Conservation (phyloP, 2,888 invertebrate genomes). For the Mimachlamys varia region DNA sequence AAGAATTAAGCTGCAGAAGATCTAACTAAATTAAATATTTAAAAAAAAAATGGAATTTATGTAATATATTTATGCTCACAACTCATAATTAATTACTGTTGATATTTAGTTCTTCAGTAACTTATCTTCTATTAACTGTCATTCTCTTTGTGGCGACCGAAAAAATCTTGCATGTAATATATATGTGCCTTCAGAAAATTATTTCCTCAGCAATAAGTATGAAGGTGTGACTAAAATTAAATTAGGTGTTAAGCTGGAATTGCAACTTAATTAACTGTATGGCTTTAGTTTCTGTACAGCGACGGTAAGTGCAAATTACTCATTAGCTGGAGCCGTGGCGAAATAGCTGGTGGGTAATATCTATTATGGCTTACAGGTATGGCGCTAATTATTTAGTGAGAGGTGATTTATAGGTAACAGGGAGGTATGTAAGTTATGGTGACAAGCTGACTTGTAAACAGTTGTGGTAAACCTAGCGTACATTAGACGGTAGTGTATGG, state of each 20-base stretch:
- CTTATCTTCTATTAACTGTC: too few relatives aligned
- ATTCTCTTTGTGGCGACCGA: too few relatives aligned
- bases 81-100: background rate
- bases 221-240: background rate
- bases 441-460: constrained; percentile 14
- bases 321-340: background rate
- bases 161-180: too few relatives aligned
- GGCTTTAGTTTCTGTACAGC: background rate
- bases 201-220: background rate
- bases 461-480: background rate
- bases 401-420: constrained; percentile 18
- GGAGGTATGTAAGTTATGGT: background rate
- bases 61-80: background rate
- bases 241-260: background rate
- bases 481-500: background rate
- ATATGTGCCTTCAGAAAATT: background rate
- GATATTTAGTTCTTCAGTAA: background rate
- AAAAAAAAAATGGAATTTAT: background rate
- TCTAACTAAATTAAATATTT: background rate
- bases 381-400: background rate
- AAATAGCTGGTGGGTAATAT: background rate
- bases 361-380: constrained; percentile 2
- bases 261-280: background rate
- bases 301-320: background rate
- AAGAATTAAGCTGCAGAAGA: background rate